Evolutionary conservation across 2,797 vertebrate genomes (phyloP).

Genomic region (Vultur gryphus): DNA sequence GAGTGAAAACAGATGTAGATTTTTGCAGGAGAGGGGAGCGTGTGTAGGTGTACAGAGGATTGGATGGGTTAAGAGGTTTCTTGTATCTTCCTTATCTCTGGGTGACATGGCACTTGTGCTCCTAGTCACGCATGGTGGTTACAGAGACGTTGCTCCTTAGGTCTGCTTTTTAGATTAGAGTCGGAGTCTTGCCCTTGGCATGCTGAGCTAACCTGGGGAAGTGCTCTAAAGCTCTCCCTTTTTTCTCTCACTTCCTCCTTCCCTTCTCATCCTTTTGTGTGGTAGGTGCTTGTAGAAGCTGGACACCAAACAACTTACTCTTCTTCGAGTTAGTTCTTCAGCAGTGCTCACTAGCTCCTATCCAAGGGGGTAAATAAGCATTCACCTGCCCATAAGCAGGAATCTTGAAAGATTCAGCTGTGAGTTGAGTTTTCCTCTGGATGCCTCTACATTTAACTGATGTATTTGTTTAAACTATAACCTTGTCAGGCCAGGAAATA

Average conservation of each 20-base stretch:
- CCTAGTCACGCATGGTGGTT: fast-evolving
- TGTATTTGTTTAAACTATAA: background rate
- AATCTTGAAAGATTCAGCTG: background rate
- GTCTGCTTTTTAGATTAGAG: background rate
- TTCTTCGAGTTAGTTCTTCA: background rate
- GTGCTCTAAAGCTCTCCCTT: background rate
- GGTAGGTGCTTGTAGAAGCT: background rate
- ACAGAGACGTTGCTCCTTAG: background rate
- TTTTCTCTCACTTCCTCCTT: background rate
- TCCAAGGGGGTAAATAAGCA: background rate
- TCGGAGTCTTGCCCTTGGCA: background rate
- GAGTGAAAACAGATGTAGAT: background rate
- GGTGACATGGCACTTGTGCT: background rate
- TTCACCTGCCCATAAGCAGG: background rate
- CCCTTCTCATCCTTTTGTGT: background rate
- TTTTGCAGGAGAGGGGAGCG: background rate
- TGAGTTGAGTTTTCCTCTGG: background rate
- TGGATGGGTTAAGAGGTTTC: background rate
- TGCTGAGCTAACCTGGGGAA: background rate
- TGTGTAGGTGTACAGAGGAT: background rate
- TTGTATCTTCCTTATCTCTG: background rate
- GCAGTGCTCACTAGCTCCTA: background rate
- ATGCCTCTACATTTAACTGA: background rate
- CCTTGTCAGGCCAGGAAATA: background rate
- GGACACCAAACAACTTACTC: background rate